phyloP scores from a whole-genome alignment of 2,888 invertebrate species.

The Dione juno region DNA sequence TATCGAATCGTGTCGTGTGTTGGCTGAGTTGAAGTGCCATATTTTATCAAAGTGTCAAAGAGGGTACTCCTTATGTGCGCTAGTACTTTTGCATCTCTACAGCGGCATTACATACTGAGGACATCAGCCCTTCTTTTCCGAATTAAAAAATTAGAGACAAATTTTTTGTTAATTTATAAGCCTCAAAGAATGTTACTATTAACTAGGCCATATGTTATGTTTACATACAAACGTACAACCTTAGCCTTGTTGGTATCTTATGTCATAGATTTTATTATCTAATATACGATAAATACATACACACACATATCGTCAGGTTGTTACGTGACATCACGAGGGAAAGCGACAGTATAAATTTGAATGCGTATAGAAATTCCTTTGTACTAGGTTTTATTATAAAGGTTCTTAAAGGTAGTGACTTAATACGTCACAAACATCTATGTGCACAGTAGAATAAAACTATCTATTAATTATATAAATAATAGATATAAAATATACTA shows the following conservation, averaged over 20 bases:
- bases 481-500: too few species aligned
- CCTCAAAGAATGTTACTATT: not conserved
- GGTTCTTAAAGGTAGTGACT: not conserved
- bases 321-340: constrained; percentile 43
- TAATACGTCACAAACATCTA: not conserved
- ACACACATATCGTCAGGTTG: constrained; percentile 58
- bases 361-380: not conserved
- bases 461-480: too few species aligned
- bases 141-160: not conserved
- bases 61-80: too few species aligned
- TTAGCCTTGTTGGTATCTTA: constrained; percentile 69
- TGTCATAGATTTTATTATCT: constrained; percentile 44
- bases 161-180: not conserved
- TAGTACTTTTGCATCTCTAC: too few species aligned
- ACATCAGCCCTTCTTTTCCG: too few species aligned
- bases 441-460: not conserved
- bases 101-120: too few species aligned
- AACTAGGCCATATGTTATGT: constrained; percentile 24
- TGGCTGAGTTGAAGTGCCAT: too few species aligned
- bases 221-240: constrained; percentile 59
- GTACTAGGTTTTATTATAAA: not conserved
- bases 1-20: too few species aligned
- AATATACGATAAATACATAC: constrained; percentile 35
- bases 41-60: too few species aligned
- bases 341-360: not conserved